A percentile compares a stretch with the other conserved stretches of the same genome.
phyloP scores from a whole-genome alignment of 2,888 invertebrate species.

The Lottia scabra region DNA sequence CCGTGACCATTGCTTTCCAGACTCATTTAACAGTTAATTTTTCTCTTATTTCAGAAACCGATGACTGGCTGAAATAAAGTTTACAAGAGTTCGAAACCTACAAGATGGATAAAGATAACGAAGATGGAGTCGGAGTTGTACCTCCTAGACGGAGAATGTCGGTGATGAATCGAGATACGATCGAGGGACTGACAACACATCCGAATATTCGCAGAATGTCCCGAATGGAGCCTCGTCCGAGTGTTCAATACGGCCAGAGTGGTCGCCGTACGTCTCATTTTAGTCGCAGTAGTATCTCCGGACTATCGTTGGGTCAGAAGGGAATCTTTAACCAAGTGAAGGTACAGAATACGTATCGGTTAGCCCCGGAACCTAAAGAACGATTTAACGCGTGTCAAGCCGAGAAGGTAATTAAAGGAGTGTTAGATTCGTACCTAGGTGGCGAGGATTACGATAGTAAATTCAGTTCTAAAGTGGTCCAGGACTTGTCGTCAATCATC shows the following conservation, averaged over 20 bases:
- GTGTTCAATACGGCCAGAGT: conserved; percentile 44
- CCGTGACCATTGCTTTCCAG: too few species aligned
- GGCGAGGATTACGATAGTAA: conserved; percentile 58
- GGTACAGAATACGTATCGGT: conserved; percentile 56
- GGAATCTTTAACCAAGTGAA: conserved; percentile 41
- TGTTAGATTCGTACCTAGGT: conserved; percentile 53
- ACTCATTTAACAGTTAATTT: too few species aligned
- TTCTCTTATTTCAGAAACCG: too few species aligned
- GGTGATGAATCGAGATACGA: conserved; percentile 19
- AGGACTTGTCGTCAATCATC: conserved; percentile 58
- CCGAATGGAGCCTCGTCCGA: conserved; percentile 43
- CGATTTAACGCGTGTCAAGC: conserved; percentile 50
- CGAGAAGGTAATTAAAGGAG: conserved; percentile 44
- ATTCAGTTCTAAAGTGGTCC: conserved; percentile 50
- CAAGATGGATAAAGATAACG: too few species aligned
- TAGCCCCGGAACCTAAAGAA: conserved; percentile 47
- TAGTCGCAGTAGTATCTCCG: conserved; percentile 53
- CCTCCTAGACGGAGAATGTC: conserved; percentile 18
- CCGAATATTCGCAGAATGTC: conserved; percentile 52
- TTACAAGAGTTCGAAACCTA: too few species aligned
- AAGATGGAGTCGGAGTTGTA: conserved; percentile 15
- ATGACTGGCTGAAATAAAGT: too few species aligned
- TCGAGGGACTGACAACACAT: conserved; percentile 32
- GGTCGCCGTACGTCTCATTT: conserved; percentile 52
- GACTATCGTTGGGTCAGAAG: conserved; percentile 44